Conservation (phyloP, 2,113 vertebrate genomes). For the Catagonus wagneri region DNA sequence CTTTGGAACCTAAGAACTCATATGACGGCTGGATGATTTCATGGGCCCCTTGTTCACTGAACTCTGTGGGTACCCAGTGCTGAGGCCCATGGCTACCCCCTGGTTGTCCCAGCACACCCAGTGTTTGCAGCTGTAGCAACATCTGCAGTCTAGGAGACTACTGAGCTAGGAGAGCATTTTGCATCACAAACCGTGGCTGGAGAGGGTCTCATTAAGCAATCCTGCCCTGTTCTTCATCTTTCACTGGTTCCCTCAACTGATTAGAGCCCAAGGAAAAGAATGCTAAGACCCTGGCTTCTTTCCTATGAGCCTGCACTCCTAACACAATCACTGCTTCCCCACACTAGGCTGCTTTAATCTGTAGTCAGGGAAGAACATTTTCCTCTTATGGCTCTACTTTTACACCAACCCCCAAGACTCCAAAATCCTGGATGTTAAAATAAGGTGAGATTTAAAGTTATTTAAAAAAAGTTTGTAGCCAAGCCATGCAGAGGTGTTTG, state of each 20-base stretch:
- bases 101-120: too few relatives aligned
- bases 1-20: neutral
- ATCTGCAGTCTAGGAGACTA: neutral
- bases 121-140: neutral
- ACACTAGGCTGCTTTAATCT: neutral
- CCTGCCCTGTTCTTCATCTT: neutral
- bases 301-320: neutral
- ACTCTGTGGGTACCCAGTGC: neutral
- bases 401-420: neutral
- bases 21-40: neutral
- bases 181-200: neutral
- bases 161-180: neutral
- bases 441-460: slow-evolving; percentile 41
- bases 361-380: neutral
- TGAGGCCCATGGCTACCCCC: accelerated
- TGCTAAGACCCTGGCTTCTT: neutral
- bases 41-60: neutral
- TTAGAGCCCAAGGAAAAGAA: neutral
- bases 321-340: neutral
- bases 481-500: neutral
- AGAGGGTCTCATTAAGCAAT: neutral
- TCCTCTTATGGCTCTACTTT: neutral
- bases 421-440: slow-evolving; percentile 24
- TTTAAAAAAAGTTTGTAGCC: neutral
- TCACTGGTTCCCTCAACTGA: neutral